Base-by-base conservation (phyloP, 2,888 invertebrate genomes). In the Phorcus lineatus region DNA sequence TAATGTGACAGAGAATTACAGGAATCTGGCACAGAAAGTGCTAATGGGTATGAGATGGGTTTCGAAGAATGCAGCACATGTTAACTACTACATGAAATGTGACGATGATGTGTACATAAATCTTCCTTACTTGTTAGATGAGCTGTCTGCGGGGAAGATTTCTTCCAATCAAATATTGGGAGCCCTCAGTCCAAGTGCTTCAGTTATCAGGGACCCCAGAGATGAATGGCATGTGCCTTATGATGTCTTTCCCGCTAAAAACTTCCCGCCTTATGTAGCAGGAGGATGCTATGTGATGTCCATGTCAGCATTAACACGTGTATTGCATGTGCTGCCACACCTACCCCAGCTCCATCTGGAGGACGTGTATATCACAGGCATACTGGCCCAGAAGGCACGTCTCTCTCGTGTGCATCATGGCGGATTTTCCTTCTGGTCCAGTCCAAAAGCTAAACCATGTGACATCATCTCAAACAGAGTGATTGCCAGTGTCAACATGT, bases 21-120 rank as follows among this genome's bases (percentile, higher is more conserved):
- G 81, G 22, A 82, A 84, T 52, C 47, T 87, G 40, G 80, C 87
- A 19, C 77, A 67, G 28, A 87, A 87, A 77, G 84, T 86, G 13
- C 66, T 86, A 13, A 36, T 74, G 4, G 85, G 85, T 7, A 54
- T 87, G 40, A 62, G 79, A 3, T 84, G 83, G 84, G 78, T 82
- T 1, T n/a, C 83, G 24, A 78, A 74, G 19, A 77, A 80, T 19
- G 55, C 80, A 16, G 52, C 53, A 7, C 47, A 19, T 0, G 79
- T 82, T 11, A 57, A 62, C 16, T 86, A 84, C 54, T 75, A 86
- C 66, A 84, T 87, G 85, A 87, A 87, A 76, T 80, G 83, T 17
- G 87, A 87, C 53, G 87, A 87, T 70, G 87, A 87, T 66, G 84
- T 85, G 11, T 83, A 84, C 28, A 80, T 86, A 22, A 85, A 86